phyloP scores from a whole-genome alignment of 2,113 vertebrate genomes.

The Toxostoma redivivum region DNA sequence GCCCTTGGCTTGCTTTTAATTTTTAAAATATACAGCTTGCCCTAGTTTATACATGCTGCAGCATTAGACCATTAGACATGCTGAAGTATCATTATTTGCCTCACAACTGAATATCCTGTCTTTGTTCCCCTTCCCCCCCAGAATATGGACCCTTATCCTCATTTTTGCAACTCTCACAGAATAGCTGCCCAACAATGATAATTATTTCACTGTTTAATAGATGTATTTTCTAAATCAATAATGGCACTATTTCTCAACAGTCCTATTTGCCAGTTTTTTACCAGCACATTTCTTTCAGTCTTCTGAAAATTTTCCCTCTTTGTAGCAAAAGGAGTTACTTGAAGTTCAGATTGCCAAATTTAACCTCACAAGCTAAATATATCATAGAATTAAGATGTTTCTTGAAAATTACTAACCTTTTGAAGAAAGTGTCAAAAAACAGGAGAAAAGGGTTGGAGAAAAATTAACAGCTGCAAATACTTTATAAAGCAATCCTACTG shows the following conservation, averaged over 20 bases:
- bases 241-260: not conserved
- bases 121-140: not conserved
- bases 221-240: not conserved
- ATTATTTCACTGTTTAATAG: not conserved
- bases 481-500: not conserved
- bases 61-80: constrained; percentile 60
- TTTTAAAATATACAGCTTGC: constrained; percentile 16
- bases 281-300: not conserved
- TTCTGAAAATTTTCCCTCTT: not conserved
- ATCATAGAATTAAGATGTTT: not conserved
- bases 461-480: constrained; percentile 26
- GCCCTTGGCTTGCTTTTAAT: constrained; percentile 16
- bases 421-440: not conserved
- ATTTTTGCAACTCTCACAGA: constrained; percentile 16
- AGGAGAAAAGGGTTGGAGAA: not conserved
- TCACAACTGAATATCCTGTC: not conserved
- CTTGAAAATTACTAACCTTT: not conserved
- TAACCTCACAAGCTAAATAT: not conserved
- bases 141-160: not conserved
- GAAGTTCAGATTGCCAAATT: not conserved
- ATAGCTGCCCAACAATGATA: not conserved
- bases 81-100: constrained; percentile 43
- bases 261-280: not conserved
- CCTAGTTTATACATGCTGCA: constrained; percentile 44
- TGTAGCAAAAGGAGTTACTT: not conserved